A percentile compares a stretch with the other conserved stretches of the same genome.
Conservation (phyloP, 2,113 vertebrate genomes). For the Oncorhynchus nerka region DNA sequence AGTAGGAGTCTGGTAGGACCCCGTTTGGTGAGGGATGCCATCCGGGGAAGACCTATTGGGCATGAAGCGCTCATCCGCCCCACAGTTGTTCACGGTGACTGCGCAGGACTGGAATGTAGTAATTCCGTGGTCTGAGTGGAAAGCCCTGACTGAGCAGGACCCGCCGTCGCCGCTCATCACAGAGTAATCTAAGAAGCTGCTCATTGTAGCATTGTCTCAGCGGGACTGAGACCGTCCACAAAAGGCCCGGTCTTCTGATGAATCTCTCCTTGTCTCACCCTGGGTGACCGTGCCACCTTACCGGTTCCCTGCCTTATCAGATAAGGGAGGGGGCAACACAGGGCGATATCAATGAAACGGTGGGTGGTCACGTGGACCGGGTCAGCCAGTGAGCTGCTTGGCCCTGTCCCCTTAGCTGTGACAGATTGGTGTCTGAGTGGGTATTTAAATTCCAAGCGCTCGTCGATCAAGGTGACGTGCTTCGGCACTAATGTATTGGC, state of each 20-base stretch:
- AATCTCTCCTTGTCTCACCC: constrained; percentile 67
- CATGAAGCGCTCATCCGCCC: constrained; percentile 87
- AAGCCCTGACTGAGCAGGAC: constrained; percentile 85
- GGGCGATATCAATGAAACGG: constrained; percentile 90
- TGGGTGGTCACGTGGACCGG: constrained; percentile 78
- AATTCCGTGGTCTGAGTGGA: constrained; percentile 91
- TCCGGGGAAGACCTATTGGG: constrained; percentile 85
- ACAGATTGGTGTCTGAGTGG: constrained; percentile 86
- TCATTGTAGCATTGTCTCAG: constrained; percentile 89
- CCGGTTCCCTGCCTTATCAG: constrained; percentile 81
- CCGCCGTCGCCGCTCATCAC: constrained; percentile 83
- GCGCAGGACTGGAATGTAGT: constrained; percentile 95
- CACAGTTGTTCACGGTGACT: constrained; percentile 85
- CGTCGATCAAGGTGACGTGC: constrained; percentile 86
- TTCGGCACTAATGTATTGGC: constrained; percentile 73
- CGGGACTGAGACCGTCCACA: constrained; percentile 73
- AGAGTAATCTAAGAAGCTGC: constrained; percentile 94
- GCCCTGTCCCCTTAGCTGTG: constrained; percentile 81
- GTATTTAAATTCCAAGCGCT: constrained; percentile 94
- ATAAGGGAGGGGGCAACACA: constrained; percentile 61
- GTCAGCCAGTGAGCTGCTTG: constrained; percentile 88
- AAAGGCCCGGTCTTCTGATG: constrained; percentile 77
- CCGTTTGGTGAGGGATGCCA: constrained; percentile 79
- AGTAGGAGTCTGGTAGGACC: constrained; percentile 82
- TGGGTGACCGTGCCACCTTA: constrained; percentile 89